A percentile compares a stretch with the other conserved stretches of the same genome.
These are phyloP conservation scores for Clupea harengus DNA, from an alignment of 2,113 vertebrate genomes.

Conservation along the genomic window DNA sequence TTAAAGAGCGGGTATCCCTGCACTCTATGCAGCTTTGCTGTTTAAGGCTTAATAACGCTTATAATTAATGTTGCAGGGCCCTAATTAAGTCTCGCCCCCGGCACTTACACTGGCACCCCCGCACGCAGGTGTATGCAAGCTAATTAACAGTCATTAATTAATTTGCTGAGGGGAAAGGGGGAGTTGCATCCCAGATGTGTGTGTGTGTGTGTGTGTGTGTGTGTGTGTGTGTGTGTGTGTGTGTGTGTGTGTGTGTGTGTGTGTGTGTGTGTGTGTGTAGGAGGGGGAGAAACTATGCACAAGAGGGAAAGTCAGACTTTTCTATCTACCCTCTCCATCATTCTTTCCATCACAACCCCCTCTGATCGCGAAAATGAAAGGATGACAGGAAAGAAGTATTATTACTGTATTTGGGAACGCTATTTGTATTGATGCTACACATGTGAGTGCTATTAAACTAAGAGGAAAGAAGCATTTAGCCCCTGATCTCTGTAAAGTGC, in stretches of 20 bases:
- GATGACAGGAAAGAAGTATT: no score
- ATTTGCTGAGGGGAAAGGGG: constrained; percentile 57
- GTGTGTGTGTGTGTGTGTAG: background rate
- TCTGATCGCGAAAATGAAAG: background rate
- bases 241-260: constrained; percentile 6
- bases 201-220: constrained; percentile 18
- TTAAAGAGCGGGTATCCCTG: background rate
- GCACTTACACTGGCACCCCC: constrained; percentile 32
- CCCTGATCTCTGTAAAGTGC: no score
- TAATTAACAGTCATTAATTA: constrained; percentile 73
- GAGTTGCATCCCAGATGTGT: constrained; percentile 3
- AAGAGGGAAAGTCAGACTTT: background rate
- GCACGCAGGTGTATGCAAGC: constrained; percentile 63
- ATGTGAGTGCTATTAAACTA: no score
- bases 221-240: background rate
- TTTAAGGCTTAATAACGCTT: constrained; percentile 58
- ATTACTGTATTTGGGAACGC: no score
- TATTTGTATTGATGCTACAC: no score
- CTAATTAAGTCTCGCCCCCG: constrained; percentile 62
- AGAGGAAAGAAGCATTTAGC: no score
- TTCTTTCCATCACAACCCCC: background rate
- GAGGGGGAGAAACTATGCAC: background rate
- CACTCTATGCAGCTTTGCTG: constrained; percentile 32
- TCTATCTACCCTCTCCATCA: background rate
- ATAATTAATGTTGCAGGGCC: constrained; percentile 67